Base-by-base conservation (phyloP, 2,797 vertebrate genomes). In the Tinamus major region DNA sequence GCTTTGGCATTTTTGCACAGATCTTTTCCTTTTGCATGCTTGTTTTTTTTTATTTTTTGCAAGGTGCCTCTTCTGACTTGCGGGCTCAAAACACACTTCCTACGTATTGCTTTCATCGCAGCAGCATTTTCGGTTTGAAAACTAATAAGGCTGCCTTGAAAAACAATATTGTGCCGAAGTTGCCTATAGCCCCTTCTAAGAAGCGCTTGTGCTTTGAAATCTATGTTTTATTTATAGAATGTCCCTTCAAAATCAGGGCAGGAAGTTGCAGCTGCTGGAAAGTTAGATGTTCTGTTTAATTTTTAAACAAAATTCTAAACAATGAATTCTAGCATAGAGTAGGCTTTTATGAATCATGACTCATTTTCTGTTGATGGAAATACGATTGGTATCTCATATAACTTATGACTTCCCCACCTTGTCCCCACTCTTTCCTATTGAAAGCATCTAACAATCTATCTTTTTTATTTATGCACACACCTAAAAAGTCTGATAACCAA, bases 321-420 rank as follows among this genome's bases (percentile, higher is more conserved):
- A 79, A 75, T 62, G 31, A 77, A 42, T 93, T 86, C 61, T 39
- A 77, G 67, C 20, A 91, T 84, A 92, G 79, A 93, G 70, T 41
- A 88, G 64, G 89, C 70, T 90, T 93, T 93, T 93, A 92, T 71
- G 87, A 94, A 95, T 71, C 61, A 46, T 86, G 83, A 92, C 79
- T 95, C 51, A 94, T 85, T 93, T 90, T 93, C 75, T 84, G 89
- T 72, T 94, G 87, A 91, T 94, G 89, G 91, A 92, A 92, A 86
- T 78, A 84, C 0, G 92, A 95, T 93, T 84, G 53, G 33, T 95
- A 96, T 96, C 93, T 96, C 87, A 12, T 35, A 46, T 94, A 91
- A 96, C 44, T 95, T 92, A 95, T 94, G 95, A 79, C 92, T 96
- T 95, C 94, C 94, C 61, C 68, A 33, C 93, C 37, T 91, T 92